Evolutionary conservation across 2,797 vertebrate species (phyloP).

Genomic region (Coregonus ussuriensis): DNA sequence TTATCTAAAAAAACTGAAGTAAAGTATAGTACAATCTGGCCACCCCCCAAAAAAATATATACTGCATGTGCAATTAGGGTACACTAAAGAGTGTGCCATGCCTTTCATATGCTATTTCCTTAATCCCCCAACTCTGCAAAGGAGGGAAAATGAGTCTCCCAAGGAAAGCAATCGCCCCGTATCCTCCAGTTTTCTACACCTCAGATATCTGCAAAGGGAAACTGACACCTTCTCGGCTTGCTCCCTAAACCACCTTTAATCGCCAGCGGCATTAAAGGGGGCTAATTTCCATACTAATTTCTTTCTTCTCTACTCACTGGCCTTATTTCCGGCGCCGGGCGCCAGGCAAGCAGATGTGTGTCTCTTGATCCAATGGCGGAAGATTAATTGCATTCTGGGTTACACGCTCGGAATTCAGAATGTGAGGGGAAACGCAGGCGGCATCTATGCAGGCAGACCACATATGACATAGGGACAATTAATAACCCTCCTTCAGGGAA

Average conservation of each 20-base stretch:
- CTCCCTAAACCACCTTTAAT: conserved; percentile 75
- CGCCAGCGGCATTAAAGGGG: conserved; percentile 73
- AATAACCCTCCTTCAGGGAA: conserved; percentile 69
- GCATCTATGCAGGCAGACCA: conserved; percentile 63
- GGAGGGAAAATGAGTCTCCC: conserved; percentile 68
- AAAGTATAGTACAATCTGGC: conserved; percentile 70
- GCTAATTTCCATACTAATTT: conserved; percentile 84
- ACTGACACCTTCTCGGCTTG: conserved; percentile 66
- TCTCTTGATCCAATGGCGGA: conserved; percentile 77
- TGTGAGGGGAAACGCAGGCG: conserved; percentile 52
- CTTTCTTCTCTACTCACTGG: conserved; percentile 66
- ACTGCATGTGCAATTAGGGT: conserved; percentile 70
- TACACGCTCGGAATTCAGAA: conserved; percentile 73
- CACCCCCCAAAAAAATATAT: conserved; percentile 44
- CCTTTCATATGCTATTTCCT: conserved; percentile 77
- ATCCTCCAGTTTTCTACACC: conserved; percentile 61
- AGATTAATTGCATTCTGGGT: conserved; percentile 78
- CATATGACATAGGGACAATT: conserved; percentile 71
- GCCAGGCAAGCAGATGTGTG: conserved; percentile 69
- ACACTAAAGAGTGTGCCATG: conserved; percentile 70
- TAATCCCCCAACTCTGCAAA: conserved; percentile 70
- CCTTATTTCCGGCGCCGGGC: conserved; percentile 67
- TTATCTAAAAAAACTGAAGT: conserved; percentile 54
- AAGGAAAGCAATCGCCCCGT: conserved; percentile 70
- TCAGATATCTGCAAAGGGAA: conserved; percentile 69